Evolutionary conservation across 1,140 invertebrate species (phyloP), one percentile per base, ranked within the genome.

Genomic region (Oncopodura yosiiana): DNA sequence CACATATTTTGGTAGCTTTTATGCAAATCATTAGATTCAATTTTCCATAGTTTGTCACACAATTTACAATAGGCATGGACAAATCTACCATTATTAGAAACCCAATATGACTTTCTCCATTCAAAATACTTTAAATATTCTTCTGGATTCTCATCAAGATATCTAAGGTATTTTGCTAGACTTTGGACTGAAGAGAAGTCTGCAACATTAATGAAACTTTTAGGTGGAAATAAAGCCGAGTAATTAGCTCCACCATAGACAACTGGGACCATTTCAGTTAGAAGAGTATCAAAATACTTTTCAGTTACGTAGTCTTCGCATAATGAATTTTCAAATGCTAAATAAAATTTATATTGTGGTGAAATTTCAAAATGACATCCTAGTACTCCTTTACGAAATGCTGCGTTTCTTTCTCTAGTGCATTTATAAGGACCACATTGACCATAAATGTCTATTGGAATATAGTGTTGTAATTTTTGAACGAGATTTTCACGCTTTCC

Each of bases 181-280:
- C 74, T 61, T 51, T 70, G 63, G 0, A 74, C 70, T 2, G 66
- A 69, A 5, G 71, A 59, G 56, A 78, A 81, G 36, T 76, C 70
- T n/a, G 70, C 65, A 1, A 74, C 75, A 65, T 83, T 70, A 36
- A 83, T 78, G 62, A 77, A 86, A 0, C 83, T 84, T 52, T 71
- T 64, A 0, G 78, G 75, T 0, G 84, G 84, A 12, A 84, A 72
- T 11, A 77, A 56, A 60, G 60, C 69, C n/a, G 68, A 66, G 68
- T 75, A 81, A 67, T 76, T 74, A 5, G 63, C 63, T 0, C 77
- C 69, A 1, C 84, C 84, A 71, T 83, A 76, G 18, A 86, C 78
- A 27, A 87, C 71, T 0, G 85, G 84, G 12, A 87, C 77, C 0
- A 82, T 73, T 23, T 64, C 44, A 19, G 57, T 52, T 3, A 55